Conservation (phyloP, 2,113 vertebrate genomes). For the Maccullochella peelii region DNA sequence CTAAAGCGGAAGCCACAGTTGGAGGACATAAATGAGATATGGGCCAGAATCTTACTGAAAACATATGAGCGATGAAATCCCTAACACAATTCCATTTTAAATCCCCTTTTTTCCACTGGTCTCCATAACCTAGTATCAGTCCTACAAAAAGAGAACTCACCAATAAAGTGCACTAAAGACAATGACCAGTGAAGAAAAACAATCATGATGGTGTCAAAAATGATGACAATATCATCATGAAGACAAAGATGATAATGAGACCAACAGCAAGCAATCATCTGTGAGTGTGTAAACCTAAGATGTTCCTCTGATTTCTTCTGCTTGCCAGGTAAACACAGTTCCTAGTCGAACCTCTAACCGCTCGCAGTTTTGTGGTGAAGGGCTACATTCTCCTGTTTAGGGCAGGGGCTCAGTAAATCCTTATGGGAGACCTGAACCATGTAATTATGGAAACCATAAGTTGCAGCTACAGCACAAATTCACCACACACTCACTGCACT, state of each 20-base stretch:
- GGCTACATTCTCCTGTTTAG: constrained; percentile 70
- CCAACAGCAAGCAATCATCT: constrained; percentile 13
- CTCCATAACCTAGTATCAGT: neutral
- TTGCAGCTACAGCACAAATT: constrained; percentile 81
- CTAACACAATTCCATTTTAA: constrained; percentile 3
- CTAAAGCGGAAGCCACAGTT: constrained; percentile 22
- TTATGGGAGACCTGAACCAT: constrained; percentile 72
- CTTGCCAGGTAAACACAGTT: constrained; percentile 72
- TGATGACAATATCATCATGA: neutral
- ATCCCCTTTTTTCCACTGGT: neutral
- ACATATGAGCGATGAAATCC: constrained; percentile 29
- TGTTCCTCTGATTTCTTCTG: constrained; percentile 28
- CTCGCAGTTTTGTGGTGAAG: constrained; percentile 68
- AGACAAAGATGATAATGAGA: neutral
- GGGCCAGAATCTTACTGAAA: constrained; percentile 39
- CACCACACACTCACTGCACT: constrained; percentile 71
- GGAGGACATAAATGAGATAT: constrained; percentile 30
- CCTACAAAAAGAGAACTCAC: neutral
- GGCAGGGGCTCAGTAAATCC: constrained; percentile 68
- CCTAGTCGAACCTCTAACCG: constrained; percentile 51
- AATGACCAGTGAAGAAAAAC: neutral
- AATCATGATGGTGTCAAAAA: neutral
- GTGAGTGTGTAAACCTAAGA: constrained; percentile 3
- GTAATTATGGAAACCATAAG: constrained; percentile 79
- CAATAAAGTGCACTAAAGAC: neutral